Base-by-base conservation (phyloP, 2,888 invertebrate species). In the Meandrusa payeni region DNA sequence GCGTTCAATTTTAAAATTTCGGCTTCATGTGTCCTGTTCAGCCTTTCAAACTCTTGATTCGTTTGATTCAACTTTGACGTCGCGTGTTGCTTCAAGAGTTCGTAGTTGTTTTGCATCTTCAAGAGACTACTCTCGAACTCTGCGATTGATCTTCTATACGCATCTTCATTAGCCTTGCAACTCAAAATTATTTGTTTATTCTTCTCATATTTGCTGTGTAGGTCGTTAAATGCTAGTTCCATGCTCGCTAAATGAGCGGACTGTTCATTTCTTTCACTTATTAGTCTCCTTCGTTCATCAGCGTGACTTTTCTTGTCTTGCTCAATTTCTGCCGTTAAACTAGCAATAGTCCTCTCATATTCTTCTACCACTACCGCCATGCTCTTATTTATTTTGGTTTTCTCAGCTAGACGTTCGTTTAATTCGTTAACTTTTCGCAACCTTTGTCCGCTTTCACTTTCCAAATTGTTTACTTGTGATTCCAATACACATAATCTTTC, bases 1-100 rank as follows among this genome's bases (percentile, higher is more conserved):
- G 97, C 97, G 63, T 93, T 93, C 48, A 97, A 82, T 73, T 95
- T 95, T 40, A 94, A 90, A n/a, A 93, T 90, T 71, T 98, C 97
- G 9, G 92, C 89, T 61, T 95, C 92, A 60, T 94, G 93, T 27
- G 92, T 89, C 57, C 90, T 92, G 57, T 92, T 92, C 52, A 93
- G 87, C 48, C 91, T 90, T 54, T 94, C 93, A 60, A 97, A 89
- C 75, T 97, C 97, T 62, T 92, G 90, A 75, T 96, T 97, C 0
- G 83, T 83, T 31, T 78, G 71, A 56, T 87, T 95, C 45, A 98
- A 89, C 80, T 97, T 96, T 39, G 94, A 92, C 69, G 95, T 94
- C 15, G 97, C 97, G 69, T 97, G 96, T 56, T 93, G 92, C 77
- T 96, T 96, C 51, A 98, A 88, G 54, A 93, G 90, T 55, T 95